These are phyloP conservation scores for Carollia perspicillata DNA, from an alignment of 2,113 vertebrate species.

Conservation along the genomic window DNA sequence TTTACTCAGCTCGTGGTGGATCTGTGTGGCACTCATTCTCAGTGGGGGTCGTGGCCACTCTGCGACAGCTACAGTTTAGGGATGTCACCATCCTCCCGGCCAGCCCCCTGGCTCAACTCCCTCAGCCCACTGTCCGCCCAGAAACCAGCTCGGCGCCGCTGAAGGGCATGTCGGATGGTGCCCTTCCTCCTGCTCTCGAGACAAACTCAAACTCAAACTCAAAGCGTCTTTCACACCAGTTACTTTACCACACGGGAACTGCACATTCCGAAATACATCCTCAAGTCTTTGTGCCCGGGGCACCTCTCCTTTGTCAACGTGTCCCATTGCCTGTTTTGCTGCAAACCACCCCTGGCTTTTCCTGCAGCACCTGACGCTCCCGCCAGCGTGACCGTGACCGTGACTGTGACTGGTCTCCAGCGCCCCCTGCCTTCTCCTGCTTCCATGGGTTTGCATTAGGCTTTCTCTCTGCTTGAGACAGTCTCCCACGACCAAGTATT, in stretches of 20 bases:
- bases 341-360: accelerated
- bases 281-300: neutral
- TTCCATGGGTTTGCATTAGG: too few species aligned
- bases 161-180: neutral
- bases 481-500: neutral
- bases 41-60: neutral
- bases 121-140: neutral
- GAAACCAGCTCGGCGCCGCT: neutral
- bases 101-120: neutral
- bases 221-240: neutral
- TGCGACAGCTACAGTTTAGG: neutral
- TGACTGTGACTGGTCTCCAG: accelerated
- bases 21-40: neutral
- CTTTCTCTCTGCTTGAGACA: neutral
- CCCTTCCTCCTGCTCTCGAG: neutral
- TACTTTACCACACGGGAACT: neutral
- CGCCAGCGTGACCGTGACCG: accelerated
- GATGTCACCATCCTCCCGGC: neutral
- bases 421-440: neutral
- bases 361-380: accelerated
- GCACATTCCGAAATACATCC: neutral
- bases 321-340: neutral
- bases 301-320: neutral
- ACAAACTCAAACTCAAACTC: neutral
- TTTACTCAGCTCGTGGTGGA: neutral